Percentiles rank a stretch among this genome's conserved stretches.
Evolutionary conservation across 2,113 vertebrate species (phyloP).

Genomic region (Poeciliopsis turrubarensis): DNA sequence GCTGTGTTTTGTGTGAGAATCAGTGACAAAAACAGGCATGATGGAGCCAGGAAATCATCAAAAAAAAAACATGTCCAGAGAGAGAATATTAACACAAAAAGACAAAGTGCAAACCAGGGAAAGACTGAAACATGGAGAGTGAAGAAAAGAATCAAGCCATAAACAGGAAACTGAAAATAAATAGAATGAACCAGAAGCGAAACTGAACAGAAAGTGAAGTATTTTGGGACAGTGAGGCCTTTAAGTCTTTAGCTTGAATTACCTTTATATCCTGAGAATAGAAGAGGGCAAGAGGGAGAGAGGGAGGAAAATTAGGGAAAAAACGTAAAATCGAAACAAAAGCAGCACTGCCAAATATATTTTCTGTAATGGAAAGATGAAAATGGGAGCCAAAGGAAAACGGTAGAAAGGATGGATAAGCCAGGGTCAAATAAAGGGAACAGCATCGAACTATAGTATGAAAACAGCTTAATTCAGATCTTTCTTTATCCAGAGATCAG

Average conservation of each 20-base stretch:
- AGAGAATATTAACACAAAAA: constrained; percentile 75
- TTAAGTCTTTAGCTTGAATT: constrained; percentile 88
- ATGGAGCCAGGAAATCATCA: constrained; percentile 79
- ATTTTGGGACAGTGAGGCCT: constrained; percentile 86
- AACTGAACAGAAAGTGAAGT: constrained; percentile 34
- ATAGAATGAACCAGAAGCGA: constrained; percentile 45
- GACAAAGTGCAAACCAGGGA: constrained; percentile 85
- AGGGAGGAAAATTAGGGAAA: constrained; percentile 96
- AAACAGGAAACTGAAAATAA: constrained; percentile 21
- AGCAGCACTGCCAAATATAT: constrained; percentile 70
- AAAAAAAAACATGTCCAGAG: constrained; percentile 79
- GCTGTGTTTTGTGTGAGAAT: constrained; percentile 64
- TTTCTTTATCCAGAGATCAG: constrained; percentile 20
- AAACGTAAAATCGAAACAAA: constrained; percentile 72
- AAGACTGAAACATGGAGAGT: constrained; percentile 55
- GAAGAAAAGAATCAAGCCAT: constrained; percentile 14
- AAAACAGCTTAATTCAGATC: constrained; percentile 9
- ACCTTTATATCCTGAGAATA: constrained; percentile 87
- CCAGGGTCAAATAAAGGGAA: constrained; percentile 32
- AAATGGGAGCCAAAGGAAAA: constrained; percentile 77
- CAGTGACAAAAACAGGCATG: constrained; percentile 84
- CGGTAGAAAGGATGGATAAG: constrained; percentile 38
- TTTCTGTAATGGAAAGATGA: constrained; percentile 59
- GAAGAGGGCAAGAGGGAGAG: constrained; percentile 83
- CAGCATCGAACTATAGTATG: constrained; percentile 26